These are phyloP conservation scores for Dipodomys ordii DNA, from an alignment of 2,113 vertebrate species.

Conservation along the genomic window DNA sequence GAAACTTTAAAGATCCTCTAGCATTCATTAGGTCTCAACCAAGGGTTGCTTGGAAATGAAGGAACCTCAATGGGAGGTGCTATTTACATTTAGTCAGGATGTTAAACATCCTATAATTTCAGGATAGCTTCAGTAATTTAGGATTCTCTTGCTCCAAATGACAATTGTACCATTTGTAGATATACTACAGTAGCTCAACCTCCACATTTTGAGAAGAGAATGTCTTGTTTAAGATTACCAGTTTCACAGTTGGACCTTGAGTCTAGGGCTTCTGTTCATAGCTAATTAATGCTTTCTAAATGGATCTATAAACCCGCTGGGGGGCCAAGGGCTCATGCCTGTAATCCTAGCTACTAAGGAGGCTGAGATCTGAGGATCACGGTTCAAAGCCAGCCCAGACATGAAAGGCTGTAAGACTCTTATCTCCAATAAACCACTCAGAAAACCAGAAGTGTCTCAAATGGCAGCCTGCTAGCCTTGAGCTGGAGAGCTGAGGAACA, in stretches of 20 bases:
- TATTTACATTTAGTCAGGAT: not conserved
- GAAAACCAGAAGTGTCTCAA: too few relatives aligned
- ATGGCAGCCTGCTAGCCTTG: too few relatives aligned
- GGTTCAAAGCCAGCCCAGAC: too few relatives aligned
- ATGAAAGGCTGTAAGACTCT: too few relatives aligned
- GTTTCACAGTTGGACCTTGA: not conserved
- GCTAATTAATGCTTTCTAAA: not conserved
- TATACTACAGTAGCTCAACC: not conserved
- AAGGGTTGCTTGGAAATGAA: not conserved
- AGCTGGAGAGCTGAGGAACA: too few relatives aligned
- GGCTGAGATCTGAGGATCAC: too few relatives aligned
- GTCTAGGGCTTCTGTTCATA: not conserved
- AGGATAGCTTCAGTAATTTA: slow-evolving; percentile 8
- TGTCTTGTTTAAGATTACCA: not conserved
- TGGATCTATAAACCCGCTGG: not conserved
- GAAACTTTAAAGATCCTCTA: slow-evolving; percentile 28
- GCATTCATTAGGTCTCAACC: not conserved
- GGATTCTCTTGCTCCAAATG: not conserved
- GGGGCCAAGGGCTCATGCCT: too few relatives aligned
- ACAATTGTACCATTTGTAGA: not conserved
- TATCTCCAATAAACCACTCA: too few relatives aligned
- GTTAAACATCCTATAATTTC: not conserved
- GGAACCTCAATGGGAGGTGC: not conserved
- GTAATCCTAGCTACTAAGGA: too few relatives aligned
- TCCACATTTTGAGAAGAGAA: not conserved